These are phyloP conservation scores for Ips nitidus DNA, from an alignment of 1,140 invertebrate species.

Conservation along the genomic window DNA sequence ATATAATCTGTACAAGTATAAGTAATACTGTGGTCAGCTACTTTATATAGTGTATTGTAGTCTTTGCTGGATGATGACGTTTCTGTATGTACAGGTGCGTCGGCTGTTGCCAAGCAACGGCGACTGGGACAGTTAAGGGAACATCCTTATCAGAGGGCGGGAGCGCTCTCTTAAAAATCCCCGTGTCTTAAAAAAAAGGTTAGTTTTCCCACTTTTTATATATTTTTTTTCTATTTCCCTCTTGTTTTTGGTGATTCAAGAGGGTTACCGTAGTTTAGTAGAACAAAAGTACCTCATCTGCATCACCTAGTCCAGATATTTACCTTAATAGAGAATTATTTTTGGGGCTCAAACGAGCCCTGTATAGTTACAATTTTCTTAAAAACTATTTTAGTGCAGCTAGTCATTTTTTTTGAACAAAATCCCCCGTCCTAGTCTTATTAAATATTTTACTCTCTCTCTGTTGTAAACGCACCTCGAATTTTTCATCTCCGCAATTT, in stretches of 20 bases:
- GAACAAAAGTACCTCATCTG: conserved; percentile 29
- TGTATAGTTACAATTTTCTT: too few relatives aligned
- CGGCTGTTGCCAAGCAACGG: conserved; percentile 75
- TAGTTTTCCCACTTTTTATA: conserved; percentile 44
- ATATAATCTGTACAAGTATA: too few relatives aligned
- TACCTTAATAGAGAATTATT: conserved; percentile 24
- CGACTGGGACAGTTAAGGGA: conserved; percentile 82
- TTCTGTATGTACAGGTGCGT: conserved; percentile 58
- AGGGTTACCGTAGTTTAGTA: conserved; percentile 34
- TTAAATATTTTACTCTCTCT: too few relatives aligned
- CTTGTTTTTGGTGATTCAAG: conserved; percentile 8
- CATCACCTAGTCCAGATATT: conserved; percentile 32
- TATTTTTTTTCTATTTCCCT: conserved; percentile 13
- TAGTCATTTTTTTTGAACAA: too few relatives aligned
- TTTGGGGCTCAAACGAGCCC: too few relatives aligned
- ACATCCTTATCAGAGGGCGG: conserved; percentile 91
- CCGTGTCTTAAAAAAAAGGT: conserved; percentile 43
- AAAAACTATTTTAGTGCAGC: too few relatives aligned
- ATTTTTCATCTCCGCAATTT: too few relatives aligned
- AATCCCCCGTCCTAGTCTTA: too few relatives aligned
- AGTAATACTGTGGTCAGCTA: too few relatives aligned
- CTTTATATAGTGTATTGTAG: background rate
- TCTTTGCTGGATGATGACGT: conserved; percentile 10
- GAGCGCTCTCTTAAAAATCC: conserved; percentile 69
- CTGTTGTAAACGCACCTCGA: too few relatives aligned